phyloP scores from a whole-genome alignment of 2,888 invertebrate genomes.

The Drosophila diplacantha region DNA sequence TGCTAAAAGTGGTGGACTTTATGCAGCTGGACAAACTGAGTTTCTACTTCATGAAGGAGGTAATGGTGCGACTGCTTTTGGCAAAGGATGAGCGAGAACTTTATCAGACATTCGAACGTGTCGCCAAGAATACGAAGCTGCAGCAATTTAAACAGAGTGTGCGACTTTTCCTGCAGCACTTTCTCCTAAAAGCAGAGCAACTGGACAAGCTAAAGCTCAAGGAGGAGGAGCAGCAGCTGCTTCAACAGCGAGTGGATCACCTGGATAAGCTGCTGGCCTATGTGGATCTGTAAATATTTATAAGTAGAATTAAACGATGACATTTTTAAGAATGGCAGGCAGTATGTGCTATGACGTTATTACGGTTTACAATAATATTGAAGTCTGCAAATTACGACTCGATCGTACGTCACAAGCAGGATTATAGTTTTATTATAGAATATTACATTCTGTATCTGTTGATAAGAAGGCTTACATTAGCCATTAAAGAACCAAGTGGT shows the following conservation, averaged over 20 bases:
- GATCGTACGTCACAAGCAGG: neutral
- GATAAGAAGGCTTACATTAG: neutral
- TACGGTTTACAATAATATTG: neutral
- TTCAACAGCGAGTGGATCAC: constrained; percentile 81
- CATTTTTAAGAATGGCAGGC: neutral
- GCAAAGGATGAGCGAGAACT: constrained; percentile 80
- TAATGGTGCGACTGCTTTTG: constrained; percentile 86
- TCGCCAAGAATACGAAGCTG: constrained; percentile 85
- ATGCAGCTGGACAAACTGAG: constrained; percentile 88
- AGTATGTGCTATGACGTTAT: neutral
- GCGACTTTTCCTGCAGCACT: constrained; percentile 91
- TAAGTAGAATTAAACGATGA: neutral
- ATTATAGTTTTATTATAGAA: neutral
- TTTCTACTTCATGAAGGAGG: constrained; percentile 88
- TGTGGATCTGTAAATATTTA: constrained; percentile 45
- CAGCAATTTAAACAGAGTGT: constrained; percentile 90
- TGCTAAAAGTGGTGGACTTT: constrained; percentile 93
- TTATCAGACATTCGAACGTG: constrained; percentile 83
- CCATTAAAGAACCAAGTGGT: neutral
- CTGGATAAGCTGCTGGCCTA: constrained; percentile 83
- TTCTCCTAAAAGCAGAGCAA: constrained; percentile 84
- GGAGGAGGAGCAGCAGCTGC: constrained; percentile 78
- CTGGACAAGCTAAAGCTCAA: constrained; percentile 74
- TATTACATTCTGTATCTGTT: neutral
- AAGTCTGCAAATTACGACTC: neutral